phyloP scores from a whole-genome alignment of 2,113 vertebrate species.

The Oreochromis aureus region DNA sequence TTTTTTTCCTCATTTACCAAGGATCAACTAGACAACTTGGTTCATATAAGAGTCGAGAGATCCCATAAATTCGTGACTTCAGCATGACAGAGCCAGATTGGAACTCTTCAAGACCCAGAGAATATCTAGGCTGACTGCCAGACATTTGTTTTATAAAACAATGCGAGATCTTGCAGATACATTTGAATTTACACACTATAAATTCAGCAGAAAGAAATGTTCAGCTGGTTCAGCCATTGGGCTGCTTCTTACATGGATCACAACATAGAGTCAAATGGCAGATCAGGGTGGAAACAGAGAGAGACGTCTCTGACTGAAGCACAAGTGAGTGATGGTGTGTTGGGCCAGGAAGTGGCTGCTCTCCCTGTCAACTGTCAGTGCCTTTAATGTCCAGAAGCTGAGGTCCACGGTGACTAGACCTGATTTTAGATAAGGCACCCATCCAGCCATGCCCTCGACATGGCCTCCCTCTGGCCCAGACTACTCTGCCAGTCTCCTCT shows the following conservation, averaged over 20 bases:
- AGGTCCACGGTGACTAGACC: constrained; percentile 35
- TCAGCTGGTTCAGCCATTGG: not conserved
- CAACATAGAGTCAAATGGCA: constrained; percentile 4
- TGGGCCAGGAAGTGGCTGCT: constrained; percentile 36
- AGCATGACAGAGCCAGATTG: constrained; percentile 2
- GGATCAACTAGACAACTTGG: constrained; percentile 11
- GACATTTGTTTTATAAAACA: not conserved
- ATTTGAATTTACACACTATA: not conserved
- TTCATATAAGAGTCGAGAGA: constrained; percentile 1
- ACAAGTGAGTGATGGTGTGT: constrained; percentile 26
- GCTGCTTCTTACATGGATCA: not conserved
- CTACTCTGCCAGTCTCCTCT: constrained; percentile 42
- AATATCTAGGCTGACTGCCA: not conserved
- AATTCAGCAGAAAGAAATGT: not conserved
- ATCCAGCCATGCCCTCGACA: constrained; percentile 53
- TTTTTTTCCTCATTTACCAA: constrained; percentile 36
- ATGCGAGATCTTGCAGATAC: not conserved
- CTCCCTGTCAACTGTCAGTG: constrained; percentile 65
- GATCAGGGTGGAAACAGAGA: constrained; percentile 4
- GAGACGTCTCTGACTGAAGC: constrained; percentile 1
- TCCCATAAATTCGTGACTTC: constrained; percentile 14
- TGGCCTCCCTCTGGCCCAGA: constrained; percentile 50
- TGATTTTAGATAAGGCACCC: constrained; percentile 60
- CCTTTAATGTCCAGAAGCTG: constrained; percentile 36
- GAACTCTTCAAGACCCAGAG: not conserved